Base-by-base conservation (phyloP, 2,113 vertebrate genomes). In the Hippotragus niger region DNA sequence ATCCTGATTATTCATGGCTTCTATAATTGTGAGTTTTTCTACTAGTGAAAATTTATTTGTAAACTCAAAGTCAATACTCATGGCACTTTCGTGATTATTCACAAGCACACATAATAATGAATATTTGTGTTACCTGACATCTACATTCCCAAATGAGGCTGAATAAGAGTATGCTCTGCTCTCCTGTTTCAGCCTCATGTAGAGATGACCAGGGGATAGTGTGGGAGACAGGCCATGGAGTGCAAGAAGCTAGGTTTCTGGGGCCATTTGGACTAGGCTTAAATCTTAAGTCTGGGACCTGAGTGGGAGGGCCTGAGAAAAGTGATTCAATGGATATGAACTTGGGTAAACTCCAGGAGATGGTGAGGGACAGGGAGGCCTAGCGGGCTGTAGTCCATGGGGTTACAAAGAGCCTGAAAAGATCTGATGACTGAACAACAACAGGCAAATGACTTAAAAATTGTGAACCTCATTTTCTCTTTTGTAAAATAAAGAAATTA, bases 181-280 rank as follows among this genome's bases (percentile, higher is more conserved):
- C 45, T 90, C 33, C n/a, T 60, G 6, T 40, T 58, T 55, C 27
- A 84, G 16, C 14, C 2, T 36, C 15, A 25, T 1, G 36, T 2
- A 55, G 25, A 60, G 36, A 60, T 1, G 1, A 84, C 5, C 9
- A 47, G 16, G 36, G 31, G 9, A n/a, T 36, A 11, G 2, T 15
- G 23, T 11, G 31, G 11, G 1, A 47, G 9, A 55, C 3, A 9
- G 11, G 11, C 0, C 10, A 4, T 29, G 6, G 6, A 17, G 6
- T 36, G 3, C 19, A 53, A 36, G 11, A 64, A 25, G 4, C 2
- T 67, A 17, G 1, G 1, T 4, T 1, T 62, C 1, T 17, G 31
- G 6, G 57, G 19, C 3, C 4, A 58, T 11, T n/a, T 58, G 67
- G 21, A 17, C 23, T 9, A 15, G 19, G 4, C 36, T 52, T 55